A percentile compares a stretch with the other conserved stretches of the same genome.
These are phyloP conservation scores for Balearica regulorum DNA, from an alignment of 2,797 vertebrate species.

Conservation along the genomic window DNA sequence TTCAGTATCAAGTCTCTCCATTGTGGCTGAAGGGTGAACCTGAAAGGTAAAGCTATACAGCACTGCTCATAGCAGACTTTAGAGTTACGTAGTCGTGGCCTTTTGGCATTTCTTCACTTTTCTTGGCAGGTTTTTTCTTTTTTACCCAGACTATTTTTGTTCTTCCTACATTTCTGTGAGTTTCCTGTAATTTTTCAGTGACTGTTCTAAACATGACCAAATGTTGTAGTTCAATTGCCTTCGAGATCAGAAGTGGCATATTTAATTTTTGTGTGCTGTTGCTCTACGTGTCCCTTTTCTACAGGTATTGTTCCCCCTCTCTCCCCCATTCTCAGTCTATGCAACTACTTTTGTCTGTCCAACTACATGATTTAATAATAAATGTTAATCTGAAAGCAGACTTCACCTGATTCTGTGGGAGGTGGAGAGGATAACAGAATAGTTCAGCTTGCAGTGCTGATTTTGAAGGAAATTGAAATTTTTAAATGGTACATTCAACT, in stretches of 20 bases:
- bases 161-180: background rate
- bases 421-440: background rate
- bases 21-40: background rate
- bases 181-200: background rate
- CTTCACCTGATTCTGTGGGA: background rate
- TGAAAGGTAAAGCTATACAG: background rate
- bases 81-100: background rate
- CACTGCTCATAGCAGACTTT: background rate
- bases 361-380: background rate
- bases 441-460: background rate
- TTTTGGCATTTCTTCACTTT: background rate
- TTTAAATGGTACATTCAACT: background rate
- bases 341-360: background rate
- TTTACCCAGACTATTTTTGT: background rate
- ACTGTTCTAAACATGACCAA: background rate
- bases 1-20: background rate
- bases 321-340: background rate
- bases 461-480: background rate
- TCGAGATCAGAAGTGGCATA: background rate
- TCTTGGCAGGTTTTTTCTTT: background rate
- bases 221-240: background rate
- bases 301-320: background rate
- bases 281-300: background rate
- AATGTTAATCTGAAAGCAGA: background rate
- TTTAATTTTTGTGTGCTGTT: background rate